Conservation (phyloP, 2,888 invertebrate genomes). For the Oconnorella tubifera region DNA sequence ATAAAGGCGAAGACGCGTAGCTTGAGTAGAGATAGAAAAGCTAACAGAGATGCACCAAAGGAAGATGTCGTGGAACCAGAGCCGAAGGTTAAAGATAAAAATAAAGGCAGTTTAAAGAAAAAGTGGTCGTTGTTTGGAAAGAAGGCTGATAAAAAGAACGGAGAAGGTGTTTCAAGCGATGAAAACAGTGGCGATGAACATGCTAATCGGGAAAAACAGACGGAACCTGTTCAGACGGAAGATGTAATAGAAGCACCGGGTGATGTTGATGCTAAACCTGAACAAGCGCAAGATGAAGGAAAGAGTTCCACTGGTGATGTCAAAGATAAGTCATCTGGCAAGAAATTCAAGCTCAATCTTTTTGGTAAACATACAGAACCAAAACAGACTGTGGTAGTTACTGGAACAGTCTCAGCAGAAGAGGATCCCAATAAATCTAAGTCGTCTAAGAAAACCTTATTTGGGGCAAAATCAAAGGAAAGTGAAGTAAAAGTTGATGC, state of each 20-base stretch:
- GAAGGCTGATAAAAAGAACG: neutral
- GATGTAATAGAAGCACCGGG: neutral
- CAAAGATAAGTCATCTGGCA: neutral
- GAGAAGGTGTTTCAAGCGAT: neutral
- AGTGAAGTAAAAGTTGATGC: neutral
- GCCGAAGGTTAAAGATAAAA: neutral
- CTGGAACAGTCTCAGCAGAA: neutral
- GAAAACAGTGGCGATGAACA: neutral
- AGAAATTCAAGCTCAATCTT: neutral
- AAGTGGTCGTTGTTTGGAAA: neutral
- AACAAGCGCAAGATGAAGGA: neutral
- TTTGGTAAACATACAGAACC: no score
- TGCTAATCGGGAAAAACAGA: neutral
- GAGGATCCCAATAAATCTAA: no score
- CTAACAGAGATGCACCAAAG: neutral
- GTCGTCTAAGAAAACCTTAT: neutral
- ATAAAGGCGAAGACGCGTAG: slow-evolving; percentile 10
- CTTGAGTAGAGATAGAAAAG: slow-evolving; percentile 4
- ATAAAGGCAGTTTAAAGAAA: neutral
- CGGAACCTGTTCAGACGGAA: neutral
- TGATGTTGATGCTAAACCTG: neutral
- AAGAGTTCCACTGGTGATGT: neutral
- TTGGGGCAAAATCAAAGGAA: neutral
- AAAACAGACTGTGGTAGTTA: neutral
- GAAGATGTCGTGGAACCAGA: neutral